A percentile compares a stretch with the other conserved stretches of the same genome.
phyloP scores from a whole-genome alignment of 1,140 invertebrate genomes.

The Saxidomus purpurata region DNA sequence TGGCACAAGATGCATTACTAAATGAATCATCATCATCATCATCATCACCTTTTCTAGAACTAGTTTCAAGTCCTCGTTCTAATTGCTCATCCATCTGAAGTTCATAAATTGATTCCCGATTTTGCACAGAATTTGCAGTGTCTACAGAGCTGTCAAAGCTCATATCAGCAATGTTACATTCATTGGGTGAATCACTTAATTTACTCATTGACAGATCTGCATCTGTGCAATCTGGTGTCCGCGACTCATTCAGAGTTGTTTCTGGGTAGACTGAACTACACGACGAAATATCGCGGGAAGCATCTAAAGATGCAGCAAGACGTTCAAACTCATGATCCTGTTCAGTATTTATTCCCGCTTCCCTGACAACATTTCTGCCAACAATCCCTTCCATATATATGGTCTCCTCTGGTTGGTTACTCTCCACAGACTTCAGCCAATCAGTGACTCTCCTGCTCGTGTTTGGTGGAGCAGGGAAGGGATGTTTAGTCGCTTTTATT shows the following conservation, averaged over 20 bases:
- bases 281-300: constrained; percentile 63
- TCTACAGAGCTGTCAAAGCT: constrained; percentile 82
- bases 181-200: constrained; percentile 7
- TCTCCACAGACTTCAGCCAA: constrained; percentile 82
- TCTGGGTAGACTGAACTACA: constrained; percentile 64
- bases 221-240: constrained; percentile 44
- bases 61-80: constrained; percentile 73
- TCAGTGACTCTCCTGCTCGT: constrained; percentile 82
- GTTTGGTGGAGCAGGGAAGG: constrained; percentile 72
- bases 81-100: constrained; percentile 83
- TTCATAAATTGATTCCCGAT: constrained; percentile 85
- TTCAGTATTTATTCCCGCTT: constrained; percentile 73
- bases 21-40: constrained; percentile 83
- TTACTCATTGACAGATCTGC: constrained; percentile 34
- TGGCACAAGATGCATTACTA: constrained; percentile 80
- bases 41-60: constrained; percentile 67
- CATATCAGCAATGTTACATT: constrained; percentile 75
- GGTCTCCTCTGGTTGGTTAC: constrained; percentile 47
- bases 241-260: constrained; percentile 53
- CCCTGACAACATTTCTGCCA: constrained; percentile 62
- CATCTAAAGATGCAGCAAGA: constrained; percentile 68
- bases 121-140: constrained; percentile 67
- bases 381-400: constrained; percentile 64
- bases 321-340: constrained; percentile 74
- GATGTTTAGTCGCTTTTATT: constrained; percentile 65